Evolutionary conservation across 2,888 invertebrate species (phyloP).

Genomic region (Nephrotoma appendiculata): DNA sequence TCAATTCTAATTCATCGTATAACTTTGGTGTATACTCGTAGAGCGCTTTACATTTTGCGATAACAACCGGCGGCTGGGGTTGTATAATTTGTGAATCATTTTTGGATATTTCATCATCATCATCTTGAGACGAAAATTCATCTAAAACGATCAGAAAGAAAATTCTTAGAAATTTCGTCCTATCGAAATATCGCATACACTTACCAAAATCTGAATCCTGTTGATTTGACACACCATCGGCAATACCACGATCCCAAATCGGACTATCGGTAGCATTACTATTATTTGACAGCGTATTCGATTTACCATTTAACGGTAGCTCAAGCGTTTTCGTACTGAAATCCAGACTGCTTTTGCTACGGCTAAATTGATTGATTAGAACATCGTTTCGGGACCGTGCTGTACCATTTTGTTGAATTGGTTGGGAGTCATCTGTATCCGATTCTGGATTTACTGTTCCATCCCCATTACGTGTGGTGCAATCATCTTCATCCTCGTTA

Average conservation of each 20-base stretch:
- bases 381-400: slow-evolving; percentile 24
- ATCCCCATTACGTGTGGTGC: not conserved
- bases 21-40: slow-evolving; percentile 79
- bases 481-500: slow-evolving; percentile 21
- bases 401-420: slow-evolving; percentile 12
- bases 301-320: slow-evolving; percentile 13
- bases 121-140: slow-evolving; percentile 68
- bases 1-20: slow-evolving; percentile 68
- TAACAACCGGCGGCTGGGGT: slow-evolving; percentile 20
- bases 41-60: slow-evolving; percentile 68
- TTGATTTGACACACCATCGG: slow-evolving; percentile 72
- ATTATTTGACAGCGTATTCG: slow-evolving; percentile 15
- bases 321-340: slow-evolving; percentile 15
- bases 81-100: slow-evolving; percentile 16
- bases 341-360: slow-evolving; percentile 31
- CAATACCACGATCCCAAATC: slow-evolving; percentile 29
- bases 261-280: slow-evolving; percentile 17
- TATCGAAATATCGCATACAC: not conserved
- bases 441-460: not conserved
- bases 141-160: slow-evolving; percentile 36
- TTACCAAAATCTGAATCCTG: slow-evolving; percentile 73
- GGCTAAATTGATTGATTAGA: slow-evolving; percentile 22
- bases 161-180: not conserved
- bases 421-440: slow-evolving; percentile 12
- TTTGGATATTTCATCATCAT: slow-evolving; percentile 34